Conservation (phyloP, 2,113 vertebrate species). For the Ia io region DNA sequence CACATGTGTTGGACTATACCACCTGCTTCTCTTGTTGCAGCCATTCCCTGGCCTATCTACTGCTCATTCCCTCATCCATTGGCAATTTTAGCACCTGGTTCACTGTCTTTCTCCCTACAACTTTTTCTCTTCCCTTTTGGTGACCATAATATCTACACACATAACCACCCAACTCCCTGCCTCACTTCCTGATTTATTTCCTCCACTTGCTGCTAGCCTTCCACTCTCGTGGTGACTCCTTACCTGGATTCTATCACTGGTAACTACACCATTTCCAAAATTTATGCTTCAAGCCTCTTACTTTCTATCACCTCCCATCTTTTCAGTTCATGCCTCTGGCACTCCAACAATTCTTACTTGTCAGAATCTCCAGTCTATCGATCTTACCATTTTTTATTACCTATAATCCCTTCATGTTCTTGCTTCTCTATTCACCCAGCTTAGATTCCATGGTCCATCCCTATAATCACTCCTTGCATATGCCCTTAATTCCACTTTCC, state of each 20-base stretch:
- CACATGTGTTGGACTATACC: neutral
- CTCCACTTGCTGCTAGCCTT: neutral
- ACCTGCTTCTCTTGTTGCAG: neutral
- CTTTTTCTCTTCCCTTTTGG: neutral
- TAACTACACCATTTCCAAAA: neutral
- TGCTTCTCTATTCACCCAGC: neutral
- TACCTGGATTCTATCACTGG: neutral
- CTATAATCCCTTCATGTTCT: neutral
- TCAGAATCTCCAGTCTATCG: neutral
- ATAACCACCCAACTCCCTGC: neutral
- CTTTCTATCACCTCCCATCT: neutral
- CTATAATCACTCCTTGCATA: neutral
- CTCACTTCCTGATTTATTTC: neutral
- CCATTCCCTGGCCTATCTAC: neutral
- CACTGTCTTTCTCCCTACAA: neutral
- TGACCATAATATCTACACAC: neutral
- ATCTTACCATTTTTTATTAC: neutral
- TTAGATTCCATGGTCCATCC: neutral
- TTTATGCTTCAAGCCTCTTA: neutral
- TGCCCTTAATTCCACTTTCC: neutral
- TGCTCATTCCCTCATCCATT: neutral
- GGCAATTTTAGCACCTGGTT: neutral
- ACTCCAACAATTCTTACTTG: neutral
- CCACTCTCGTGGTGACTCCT: neutral
- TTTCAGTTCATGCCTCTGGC: neutral